Evolutionary conservation across 2,113 vertebrate genomes (phyloP).

Genomic region (Chaenocephalus aceratus): DNA sequence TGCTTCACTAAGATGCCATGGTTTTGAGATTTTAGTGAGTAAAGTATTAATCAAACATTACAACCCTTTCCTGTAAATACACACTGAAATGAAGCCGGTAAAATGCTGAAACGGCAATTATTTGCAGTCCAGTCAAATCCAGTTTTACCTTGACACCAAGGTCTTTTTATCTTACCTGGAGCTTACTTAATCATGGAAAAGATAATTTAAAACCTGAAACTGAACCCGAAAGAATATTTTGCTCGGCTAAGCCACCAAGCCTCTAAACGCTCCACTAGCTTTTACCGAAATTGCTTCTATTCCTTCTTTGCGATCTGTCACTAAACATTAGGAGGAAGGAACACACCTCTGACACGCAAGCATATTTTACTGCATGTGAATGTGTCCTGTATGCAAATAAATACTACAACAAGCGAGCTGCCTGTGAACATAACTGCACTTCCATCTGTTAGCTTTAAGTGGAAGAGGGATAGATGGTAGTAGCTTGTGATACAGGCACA

Average conservation of each 20-base stretch:
- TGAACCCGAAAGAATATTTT: background rate
- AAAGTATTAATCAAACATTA: background rate
- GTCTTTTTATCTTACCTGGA: slow-evolving; percentile 1
- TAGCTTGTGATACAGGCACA: slow-evolving; percentile 54
- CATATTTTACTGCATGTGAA: slow-evolving; percentile 36
- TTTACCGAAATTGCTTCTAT: background rate
- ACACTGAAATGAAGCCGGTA: background rate
- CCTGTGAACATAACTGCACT: slow-evolving; percentile 24
- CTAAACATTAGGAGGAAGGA: background rate
- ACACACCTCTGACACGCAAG: slow-evolving; percentile 18
- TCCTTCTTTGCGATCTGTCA: background rate
- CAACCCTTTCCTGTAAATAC: background rate
- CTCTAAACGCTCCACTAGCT: background rate
- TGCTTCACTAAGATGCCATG: too few species aligned
- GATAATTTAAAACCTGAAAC: background rate
- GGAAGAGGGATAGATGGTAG: slow-evolving; percentile 21
- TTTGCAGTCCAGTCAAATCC: background rate
- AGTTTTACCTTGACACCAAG: background rate
- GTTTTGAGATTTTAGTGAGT: too few species aligned
- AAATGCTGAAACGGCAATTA: background rate
- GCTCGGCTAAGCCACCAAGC: background rate
- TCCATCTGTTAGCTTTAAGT: slow-evolving; percentile 71
- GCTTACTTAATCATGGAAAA: background rate
- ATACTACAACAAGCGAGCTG: slow-evolving; percentile 22
- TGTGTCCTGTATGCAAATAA: slow-evolving; percentile 11